phyloP scores from a whole-genome alignment of 1,140 invertebrate species.

The Galleria mellonella region DNA sequence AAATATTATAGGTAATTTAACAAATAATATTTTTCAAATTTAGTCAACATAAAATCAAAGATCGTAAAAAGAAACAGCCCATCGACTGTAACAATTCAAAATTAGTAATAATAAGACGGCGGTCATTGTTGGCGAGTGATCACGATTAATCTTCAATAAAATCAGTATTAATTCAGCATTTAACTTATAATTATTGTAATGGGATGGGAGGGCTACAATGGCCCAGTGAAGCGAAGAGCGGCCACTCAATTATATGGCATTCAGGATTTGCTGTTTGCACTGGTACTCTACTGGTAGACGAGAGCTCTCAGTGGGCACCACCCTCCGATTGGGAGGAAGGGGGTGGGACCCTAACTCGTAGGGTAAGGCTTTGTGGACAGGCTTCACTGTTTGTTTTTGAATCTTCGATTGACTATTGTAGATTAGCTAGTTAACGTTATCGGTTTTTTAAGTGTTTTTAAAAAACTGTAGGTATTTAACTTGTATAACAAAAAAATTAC shows the following conservation, averaged over 20 bases:
- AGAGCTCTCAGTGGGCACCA: constrained; percentile 50
- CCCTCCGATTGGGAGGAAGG: constrained; percentile 4
- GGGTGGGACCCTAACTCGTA: constrained; percentile 21
- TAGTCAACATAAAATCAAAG: too few relatives aligned
- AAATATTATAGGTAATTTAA: too few relatives aligned
- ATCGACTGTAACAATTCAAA: too few relatives aligned
- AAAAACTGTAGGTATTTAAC: too few relatives aligned
- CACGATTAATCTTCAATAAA: constrained; percentile 47
- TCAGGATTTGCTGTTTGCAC: constrained; percentile 52
- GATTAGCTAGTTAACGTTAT: too few relatives aligned
- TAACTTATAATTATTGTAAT: constrained; percentile 55
- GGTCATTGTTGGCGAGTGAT: constrained; percentile 12
- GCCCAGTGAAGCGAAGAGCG: constrained; percentile 18
- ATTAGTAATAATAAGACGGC: background rate
- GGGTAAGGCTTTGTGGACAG: constrained; percentile 27
- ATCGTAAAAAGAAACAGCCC: too few relatives aligned
- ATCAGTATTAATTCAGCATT: constrained; percentile 53
- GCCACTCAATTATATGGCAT: constrained; percentile 65
- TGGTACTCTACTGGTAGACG: constrained; percentile 31
- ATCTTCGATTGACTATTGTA: too few relatives aligned
- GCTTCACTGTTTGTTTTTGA: too few relatives aligned
- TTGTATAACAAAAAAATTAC: too few relatives aligned
- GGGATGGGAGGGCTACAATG: constrained; percentile 29
- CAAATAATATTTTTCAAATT: too few relatives aligned
- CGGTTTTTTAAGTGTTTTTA: too few relatives aligned